Base-by-base conservation (phyloP, 2,888 invertebrate genomes). In the Acanthacorydalis orientalis region DNA sequence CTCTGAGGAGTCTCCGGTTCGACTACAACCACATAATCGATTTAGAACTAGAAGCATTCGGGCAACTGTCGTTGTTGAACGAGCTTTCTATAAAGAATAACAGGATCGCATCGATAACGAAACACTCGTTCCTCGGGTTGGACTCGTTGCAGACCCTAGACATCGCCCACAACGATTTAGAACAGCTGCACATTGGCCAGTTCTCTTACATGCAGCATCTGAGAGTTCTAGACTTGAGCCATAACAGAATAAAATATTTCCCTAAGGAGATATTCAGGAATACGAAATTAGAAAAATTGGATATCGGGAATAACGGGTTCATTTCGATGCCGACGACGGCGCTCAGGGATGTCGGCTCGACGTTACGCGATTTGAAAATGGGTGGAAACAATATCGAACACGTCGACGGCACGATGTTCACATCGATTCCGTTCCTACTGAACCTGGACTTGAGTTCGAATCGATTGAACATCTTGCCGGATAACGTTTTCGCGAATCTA, bases 401-500 rank as follows among this genome's bases (percentile, higher is more conserved):
- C 61, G 71, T 91, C 54, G 90, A 90, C 63, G 83, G 84, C 54
- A 87, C 84, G 51, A 85, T 88, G 67, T 89, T 90, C 60, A 80
- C 86, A 38, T 80, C 82, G 57, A 84, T 83, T 33, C 83, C 87
- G 46, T 83, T 82, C 60, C 68, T 91, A 41, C 75, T 83, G 49
- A 78, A 77, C 55, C 69, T 91, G 48, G 82, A 86, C 67, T 67
- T 91, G 58, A 82, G 83, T 43, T 74, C 75, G 59, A 91, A 91
- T 67, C 79, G 83, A 57, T 71, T 90, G 51, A 84, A 84, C 14
- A 84, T 89, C 52, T 66, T 91, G 53, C 88, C 89, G 3, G 90
- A 90, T 66, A 89, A 88, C 62, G 87, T 88, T 15, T 90, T 91
- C 63, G 82, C 83, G 23, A 83, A 85, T 59, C 72, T 90, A 46